phyloP scores from a whole-genome alignment of 2,797 vertebrate genomes.

The Platalea minor region DNA sequence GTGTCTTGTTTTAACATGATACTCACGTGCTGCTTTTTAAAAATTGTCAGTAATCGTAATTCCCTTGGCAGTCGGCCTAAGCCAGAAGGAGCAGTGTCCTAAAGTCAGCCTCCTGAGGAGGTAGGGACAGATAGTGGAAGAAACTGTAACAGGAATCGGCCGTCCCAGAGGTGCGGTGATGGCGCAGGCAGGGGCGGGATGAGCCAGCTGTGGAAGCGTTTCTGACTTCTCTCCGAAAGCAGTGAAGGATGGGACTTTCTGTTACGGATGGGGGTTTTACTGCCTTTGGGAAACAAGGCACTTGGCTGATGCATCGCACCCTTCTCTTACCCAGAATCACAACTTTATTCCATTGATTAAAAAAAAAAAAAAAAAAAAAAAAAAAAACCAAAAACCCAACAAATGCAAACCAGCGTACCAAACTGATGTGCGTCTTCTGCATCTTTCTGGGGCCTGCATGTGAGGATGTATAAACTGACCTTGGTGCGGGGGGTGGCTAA shows the following conservation, averaged over 20 bases:
- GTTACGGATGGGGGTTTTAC: neutral
- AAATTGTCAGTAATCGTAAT: neutral
- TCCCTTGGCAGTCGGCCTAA: neutral
- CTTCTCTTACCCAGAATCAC: neutral
- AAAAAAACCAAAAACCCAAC: too few relatives aligned
- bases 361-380: neutral
- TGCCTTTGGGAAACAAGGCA: neutral
- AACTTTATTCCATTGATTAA: neutral
- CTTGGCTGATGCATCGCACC: neutral
- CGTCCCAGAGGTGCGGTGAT: neutral
- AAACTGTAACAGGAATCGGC: neutral
- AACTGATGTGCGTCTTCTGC: neutral
- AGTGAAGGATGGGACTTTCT: neutral
- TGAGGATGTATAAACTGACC: neutral
- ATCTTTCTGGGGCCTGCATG: neutral
- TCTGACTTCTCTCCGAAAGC: accelerated
- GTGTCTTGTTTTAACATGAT: neutral
- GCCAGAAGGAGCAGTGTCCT: neutral
- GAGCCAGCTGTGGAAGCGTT: accelerated
- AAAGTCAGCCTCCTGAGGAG: neutral
- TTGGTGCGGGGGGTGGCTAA: neutral
- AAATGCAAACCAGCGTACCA: neutral
- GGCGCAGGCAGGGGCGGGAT: neutral
- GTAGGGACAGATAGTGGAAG: neutral
- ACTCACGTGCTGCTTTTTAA: neutral